Evolutionary conservation across 2,797 vertebrate genomes (phyloP).

Genomic region (Muraenolepis orangiensis): DNA sequence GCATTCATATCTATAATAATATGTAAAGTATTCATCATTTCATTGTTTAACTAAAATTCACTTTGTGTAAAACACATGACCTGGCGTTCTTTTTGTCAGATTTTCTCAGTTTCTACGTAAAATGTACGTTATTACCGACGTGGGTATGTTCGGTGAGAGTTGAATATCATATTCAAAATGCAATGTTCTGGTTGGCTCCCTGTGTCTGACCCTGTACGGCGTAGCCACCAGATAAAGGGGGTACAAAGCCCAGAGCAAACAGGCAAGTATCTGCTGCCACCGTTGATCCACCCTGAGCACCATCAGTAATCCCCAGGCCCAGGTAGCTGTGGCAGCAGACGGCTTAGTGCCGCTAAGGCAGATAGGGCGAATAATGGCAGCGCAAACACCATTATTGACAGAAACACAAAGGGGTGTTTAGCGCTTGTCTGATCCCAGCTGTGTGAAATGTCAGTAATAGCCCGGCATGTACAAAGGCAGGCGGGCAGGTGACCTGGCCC

Average conservation of each 20-base stretch:
- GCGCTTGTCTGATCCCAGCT: constrained; percentile 70
- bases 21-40: background rate
- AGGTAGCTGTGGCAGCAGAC: constrained; percentile 74
- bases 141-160: background rate
- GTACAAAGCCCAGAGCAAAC: constrained; percentile 36
- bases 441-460: constrained; percentile 67
- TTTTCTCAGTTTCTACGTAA: background rate
- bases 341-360: constrained; percentile 74
- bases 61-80: background rate
- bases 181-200: background rate
- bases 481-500: constrained; percentile 47
- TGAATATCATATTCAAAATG: background rate
- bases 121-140: background rate
- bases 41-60: background rate
- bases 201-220: background rate
- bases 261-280: constrained; percentile 71
- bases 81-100: background rate
- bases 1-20: background rate
- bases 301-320: constrained; percentile 70
- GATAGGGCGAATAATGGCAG: constrained; percentile 72
- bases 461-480: constrained; percentile 60
- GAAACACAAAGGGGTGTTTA: constrained; percentile 82
- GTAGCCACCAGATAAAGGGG: constrained; percentile 39
- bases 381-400: constrained; percentile 82
- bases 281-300: constrained; percentile 67